phyloP scores from a whole-genome alignment of 2,888 invertebrate genomes.

The Petrolisthes cinctipes region DNA sequence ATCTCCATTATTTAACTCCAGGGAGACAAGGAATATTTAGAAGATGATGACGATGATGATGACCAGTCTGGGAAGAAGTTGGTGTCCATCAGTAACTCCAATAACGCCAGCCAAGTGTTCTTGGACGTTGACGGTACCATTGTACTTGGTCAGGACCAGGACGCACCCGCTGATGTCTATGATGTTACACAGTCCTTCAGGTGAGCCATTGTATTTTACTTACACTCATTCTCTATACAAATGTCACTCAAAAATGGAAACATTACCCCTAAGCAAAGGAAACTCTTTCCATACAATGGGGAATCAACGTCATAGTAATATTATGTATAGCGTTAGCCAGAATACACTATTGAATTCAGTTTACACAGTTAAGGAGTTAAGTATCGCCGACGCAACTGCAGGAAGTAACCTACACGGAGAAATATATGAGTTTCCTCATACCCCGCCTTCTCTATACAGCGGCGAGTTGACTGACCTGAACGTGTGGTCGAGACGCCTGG shows the following conservation, averaged over 20 bases:
- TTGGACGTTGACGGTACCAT: constrained; percentile 73
- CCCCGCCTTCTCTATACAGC: constrained; percentile 22
- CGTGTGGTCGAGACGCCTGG: constrained; percentile 45
- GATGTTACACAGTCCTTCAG: constrained; percentile 77
- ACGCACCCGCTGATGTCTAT: constrained; percentile 75
- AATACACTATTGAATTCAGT: too few species aligned
- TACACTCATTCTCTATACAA: too few species aligned
- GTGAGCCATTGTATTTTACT: constrained; percentile 3
- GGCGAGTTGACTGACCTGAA: constrained; percentile 58
- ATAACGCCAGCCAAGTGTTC: background rate
- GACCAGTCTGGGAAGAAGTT: background rate
- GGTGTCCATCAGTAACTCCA: background rate
- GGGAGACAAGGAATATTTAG: background rate
- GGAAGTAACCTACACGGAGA: too few species aligned
- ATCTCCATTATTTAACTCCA: background rate
- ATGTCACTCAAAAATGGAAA: too few species aligned
- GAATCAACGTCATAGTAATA: too few species aligned
- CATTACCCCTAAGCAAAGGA: too few species aligned
- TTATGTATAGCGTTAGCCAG: too few species aligned
- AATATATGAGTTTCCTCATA: too few species aligned
- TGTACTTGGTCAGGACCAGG: constrained; percentile 80
- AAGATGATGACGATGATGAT: background rate
- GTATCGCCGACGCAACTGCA: too few species aligned
- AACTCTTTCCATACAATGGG: too few species aligned
- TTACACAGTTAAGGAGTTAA: too few species aligned